These are phyloP conservation scores for Drosophila paranaensis DNA, from an alignment of 2,888 invertebrate genomes.

Conservation along the genomic window DNA sequence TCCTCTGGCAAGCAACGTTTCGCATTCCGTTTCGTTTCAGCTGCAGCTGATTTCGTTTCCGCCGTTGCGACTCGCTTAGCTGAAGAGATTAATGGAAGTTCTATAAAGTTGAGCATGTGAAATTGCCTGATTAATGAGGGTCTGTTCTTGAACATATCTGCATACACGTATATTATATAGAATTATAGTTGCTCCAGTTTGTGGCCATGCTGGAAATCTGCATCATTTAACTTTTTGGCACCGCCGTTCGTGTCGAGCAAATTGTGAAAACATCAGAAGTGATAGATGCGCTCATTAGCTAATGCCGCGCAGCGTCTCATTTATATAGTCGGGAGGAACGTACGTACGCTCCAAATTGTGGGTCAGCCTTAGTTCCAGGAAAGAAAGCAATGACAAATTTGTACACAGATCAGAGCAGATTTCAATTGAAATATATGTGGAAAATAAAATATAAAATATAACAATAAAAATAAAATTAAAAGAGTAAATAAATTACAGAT, in stretches of 20 bases:
- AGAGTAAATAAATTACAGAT: too few relatives aligned
- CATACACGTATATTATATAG: not conserved
- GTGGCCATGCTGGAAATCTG: not conserved
- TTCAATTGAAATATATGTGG: not conserved
- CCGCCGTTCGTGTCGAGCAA: not conserved
- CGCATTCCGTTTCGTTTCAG: constrained; percentile 35
- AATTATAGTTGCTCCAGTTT: constrained; percentile 4
- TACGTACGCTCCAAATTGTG: not conserved
- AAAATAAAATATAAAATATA: too few relatives aligned
- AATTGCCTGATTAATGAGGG: constrained; percentile 6
- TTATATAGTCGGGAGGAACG: not conserved
- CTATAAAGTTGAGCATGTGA: not conserved
- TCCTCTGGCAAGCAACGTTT: constrained; percentile 6
- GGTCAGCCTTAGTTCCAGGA: constrained; percentile 3
- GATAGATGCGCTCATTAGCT: not conserved
- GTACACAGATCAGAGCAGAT: not conserved
- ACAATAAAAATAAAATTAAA: too few relatives aligned
- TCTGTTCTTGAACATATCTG: not conserved
- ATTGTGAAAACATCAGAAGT: not conserved
- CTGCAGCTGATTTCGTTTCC: constrained; percentile 31
- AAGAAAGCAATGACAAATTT: not conserved
- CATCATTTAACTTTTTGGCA: not conserved
- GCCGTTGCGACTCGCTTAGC: constrained; percentile 8
- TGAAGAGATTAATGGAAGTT: not conserved
- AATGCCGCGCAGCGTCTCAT: not conserved